A percentile compares a stretch with the other conserved stretches of the same genome.
phyloP scores from a whole-genome alignment of 2,113 vertebrate genomes.

The Pachycephala philippinensis region DNA sequence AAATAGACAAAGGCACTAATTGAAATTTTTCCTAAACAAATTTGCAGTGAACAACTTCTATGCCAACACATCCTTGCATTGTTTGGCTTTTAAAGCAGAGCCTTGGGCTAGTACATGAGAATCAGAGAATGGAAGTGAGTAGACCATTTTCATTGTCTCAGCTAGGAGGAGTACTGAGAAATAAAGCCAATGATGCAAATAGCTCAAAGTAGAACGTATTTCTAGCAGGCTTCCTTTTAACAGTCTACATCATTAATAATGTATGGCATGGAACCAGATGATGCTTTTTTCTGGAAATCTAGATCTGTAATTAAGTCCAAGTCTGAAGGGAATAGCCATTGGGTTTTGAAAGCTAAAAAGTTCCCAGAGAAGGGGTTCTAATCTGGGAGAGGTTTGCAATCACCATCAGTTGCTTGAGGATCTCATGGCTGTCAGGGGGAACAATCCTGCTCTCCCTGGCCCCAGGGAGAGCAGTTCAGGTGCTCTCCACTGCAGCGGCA shows the following conservation, averaged over 20 bases:
- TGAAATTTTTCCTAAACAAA: background rate
- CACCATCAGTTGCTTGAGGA: background rate
- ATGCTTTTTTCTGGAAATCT: background rate
- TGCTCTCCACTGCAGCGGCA: background rate
- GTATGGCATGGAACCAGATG: background rate
- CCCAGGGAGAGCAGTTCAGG: background rate
- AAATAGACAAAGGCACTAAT: background rate
- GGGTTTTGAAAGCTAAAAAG: background rate
- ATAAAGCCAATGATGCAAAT: background rate
- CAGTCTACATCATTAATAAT: background rate
- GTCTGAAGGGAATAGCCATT: background rate
- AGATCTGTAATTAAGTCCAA: background rate
- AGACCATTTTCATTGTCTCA: background rate
- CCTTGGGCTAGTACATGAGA: background rate
- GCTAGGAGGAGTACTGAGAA: background rate
- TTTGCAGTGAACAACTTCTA: background rate
- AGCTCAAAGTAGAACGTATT: background rate
- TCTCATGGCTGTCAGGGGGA: background rate
- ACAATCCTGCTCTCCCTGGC: background rate
- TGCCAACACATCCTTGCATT: background rate
- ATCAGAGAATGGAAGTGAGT: background rate
- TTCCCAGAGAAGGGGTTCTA: background rate
- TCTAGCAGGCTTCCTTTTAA: background rate
- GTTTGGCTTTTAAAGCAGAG: background rate
- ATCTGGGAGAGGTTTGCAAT: background rate